These are phyloP conservation scores for Phaonia tiefii DNA, from an alignment of 2,888 invertebrate genomes.

Conservation along the genomic window DNA sequence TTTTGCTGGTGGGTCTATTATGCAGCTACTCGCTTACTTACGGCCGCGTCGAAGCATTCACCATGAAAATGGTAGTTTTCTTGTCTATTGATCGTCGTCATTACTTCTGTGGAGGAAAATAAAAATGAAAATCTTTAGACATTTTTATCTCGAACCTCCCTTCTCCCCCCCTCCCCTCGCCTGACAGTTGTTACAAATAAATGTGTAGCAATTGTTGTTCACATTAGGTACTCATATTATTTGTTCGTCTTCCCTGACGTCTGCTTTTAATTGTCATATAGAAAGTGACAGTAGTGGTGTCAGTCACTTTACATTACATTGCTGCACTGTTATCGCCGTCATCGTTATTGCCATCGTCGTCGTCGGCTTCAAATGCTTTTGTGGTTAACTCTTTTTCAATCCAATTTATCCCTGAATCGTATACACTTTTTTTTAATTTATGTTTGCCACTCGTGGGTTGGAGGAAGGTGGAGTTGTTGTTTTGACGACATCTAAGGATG, in stretches of 20 bases:
- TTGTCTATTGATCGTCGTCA: slow-evolving; percentile 24
- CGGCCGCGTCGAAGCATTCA: background rate
- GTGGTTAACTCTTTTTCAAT: slow-evolving; percentile 34
- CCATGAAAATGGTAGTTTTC: slow-evolving; percentile 24
- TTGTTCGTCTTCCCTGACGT: slow-evolving; percentile 7
- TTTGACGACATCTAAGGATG: slow-evolving; percentile 22
- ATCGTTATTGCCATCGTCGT: background rate
- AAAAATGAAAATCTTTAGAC: background rate
- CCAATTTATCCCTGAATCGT: background rate
- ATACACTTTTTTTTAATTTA: background rate
- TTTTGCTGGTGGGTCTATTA: background rate
- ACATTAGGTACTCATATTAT: slow-evolving; percentile 3
- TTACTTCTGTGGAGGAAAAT: background rate
- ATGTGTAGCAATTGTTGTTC: slow-evolving; percentile 21
- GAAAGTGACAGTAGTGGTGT: slow-evolving; percentile 22
- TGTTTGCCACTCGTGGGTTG: background rate
- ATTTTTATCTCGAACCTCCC: background rate
- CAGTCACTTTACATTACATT: background rate
- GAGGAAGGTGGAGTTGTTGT: background rate
- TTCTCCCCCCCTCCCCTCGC: too few relatives aligned
- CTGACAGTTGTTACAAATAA: background rate
- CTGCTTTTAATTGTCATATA: slow-evolving; percentile 25
- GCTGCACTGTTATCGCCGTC: background rate
- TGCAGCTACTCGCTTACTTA: background rate
- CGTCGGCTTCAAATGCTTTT: slow-evolving; percentile 1